phyloP scores from a whole-genome alignment of 2,888 invertebrate genomes.

The Trichopria drosophilae region DNA sequence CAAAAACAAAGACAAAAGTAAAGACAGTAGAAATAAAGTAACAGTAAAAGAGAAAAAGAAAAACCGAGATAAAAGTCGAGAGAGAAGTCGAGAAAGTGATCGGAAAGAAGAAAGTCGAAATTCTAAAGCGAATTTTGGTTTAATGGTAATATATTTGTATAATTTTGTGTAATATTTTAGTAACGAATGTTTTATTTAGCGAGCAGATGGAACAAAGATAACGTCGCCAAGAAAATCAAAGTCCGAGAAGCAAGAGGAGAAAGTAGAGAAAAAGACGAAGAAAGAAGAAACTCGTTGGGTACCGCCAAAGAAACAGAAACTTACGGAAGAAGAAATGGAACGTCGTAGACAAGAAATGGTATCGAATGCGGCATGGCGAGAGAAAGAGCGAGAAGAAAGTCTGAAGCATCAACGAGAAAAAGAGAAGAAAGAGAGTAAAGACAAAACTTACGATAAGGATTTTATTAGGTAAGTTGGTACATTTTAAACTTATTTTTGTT shows the following conservation, averaged over 20 bases:
- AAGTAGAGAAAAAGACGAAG: slow-evolving; percentile 28
- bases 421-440: slow-evolving; percentile 59
- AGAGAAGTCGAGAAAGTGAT: slow-evolving; percentile 19
- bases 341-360: slow-evolving; percentile 78
- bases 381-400: slow-evolving; percentile 67
- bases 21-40: slow-evolving; percentile 15
- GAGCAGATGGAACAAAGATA: slow-evolving; percentile 44
- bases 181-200: slow-evolving; percentile 39
- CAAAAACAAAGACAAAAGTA: slow-evolving; percentile 16
- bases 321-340: slow-evolving; percentile 71
- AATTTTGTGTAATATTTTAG: too few relatives aligned
- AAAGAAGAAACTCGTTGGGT: slow-evolving; percentile 44
- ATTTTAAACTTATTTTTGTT: neutral
- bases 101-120: slow-evolving; percentile 18
- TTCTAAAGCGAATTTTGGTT: slow-evolving; percentile 36
- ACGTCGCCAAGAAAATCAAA: slow-evolving; percentile 27
- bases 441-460: slow-evolving; percentile 57
- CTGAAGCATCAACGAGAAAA: slow-evolving; percentile 68
- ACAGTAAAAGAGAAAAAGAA: slow-evolving; percentile 13
- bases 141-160: slow-evolving; percentile 39
- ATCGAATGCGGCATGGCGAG: slow-evolving; percentile 74
- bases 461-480: slow-evolving; percentile 56
- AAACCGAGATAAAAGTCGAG: slow-evolving; percentile 19
- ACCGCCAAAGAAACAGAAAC: slow-evolving; percentile 49
- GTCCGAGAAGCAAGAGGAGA: slow-evolving; percentile 17